Evolutionary conservation across 2,888 invertebrate genomes (phyloP).

Genomic region (Vesta saturnalis): DNA sequence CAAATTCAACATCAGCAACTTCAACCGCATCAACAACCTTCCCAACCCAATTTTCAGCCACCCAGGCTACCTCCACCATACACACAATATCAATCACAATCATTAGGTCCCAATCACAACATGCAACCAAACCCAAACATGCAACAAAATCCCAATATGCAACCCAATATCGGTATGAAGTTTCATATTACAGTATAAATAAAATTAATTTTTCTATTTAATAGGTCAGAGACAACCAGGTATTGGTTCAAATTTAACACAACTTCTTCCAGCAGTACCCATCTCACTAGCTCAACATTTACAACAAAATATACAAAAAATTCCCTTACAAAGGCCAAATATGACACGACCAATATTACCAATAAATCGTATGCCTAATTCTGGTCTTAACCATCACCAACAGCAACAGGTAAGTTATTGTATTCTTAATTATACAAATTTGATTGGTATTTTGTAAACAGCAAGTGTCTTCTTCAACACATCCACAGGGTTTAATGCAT

Average conservation of each 20-base stretch:
- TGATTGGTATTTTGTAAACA: neutral
- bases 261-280: conserved; percentile 32
- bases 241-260: conserved; percentile 44
- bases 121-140: conserved; percentile 27
- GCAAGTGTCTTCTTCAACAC: conserved; percentile 68
- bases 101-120: conserved; percentile 30
- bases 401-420: conserved; percentile 24
- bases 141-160: conserved; percentile 37
- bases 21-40: conserved; percentile 51
- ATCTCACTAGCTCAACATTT: conserved; percentile 43
- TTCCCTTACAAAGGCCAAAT: conserved; percentile 36
- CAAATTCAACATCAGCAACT: conserved; percentile 44
- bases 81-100: conserved; percentile 53
- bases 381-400: conserved; percentile 40
- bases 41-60: conserved; percentile 54
- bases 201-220: conserved; percentile 17
- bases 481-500: conserved; percentile 66
- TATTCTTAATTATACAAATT: neutral
- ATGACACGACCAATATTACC: conserved; percentile 36
- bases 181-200: neutral
- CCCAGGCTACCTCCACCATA: conserved; percentile 61
- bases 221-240: conserved; percentile 53
- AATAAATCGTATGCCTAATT: conserved; percentile 28
- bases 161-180: conserved; percentile 33
- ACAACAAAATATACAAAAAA: conserved; percentile 39